phyloP scores from a whole-genome alignment of 2,797 vertebrate species.

The Megalops cyprinoides region DNA sequence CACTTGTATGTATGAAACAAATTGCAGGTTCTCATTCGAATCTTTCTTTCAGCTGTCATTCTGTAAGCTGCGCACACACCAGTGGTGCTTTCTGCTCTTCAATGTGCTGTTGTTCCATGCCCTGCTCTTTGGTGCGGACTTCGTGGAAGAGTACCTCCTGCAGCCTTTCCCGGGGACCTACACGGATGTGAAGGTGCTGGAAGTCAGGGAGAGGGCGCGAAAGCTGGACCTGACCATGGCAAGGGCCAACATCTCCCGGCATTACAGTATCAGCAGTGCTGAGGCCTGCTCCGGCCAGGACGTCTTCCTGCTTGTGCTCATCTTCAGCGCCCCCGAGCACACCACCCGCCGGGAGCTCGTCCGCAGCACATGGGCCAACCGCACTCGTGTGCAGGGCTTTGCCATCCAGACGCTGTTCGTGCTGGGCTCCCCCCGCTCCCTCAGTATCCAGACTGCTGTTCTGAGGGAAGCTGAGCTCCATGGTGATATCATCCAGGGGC shows the following conservation, averaged over 20 bases:
- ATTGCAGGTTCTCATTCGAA: not conserved
- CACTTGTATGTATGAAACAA: not conserved
- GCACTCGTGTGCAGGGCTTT: constrained; percentile 61
- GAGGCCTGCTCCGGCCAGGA: constrained; percentile 68
- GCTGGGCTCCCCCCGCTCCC: constrained; percentile 64
- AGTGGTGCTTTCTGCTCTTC: constrained; percentile 93
- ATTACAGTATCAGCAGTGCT: constrained; percentile 62
- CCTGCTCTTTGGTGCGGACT: constrained; percentile 87
- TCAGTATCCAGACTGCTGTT: constrained; percentile 65
- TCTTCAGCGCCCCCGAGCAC: constrained; percentile 80
- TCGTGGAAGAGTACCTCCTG: constrained; percentile 90
- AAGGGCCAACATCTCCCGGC: constrained; percentile 76
- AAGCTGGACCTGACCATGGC: constrained; percentile 73
- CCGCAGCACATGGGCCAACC: constrained; percentile 85
- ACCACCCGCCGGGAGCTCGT: constrained; percentile 72
- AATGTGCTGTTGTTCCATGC: constrained; percentile 86
- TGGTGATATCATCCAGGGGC: constrained; percentile 74
- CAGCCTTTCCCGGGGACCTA: constrained; percentile 78
- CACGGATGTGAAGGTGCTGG: constrained; percentile 71
- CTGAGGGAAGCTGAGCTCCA: constrained; percentile 61
- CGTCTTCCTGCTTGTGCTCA: constrained; percentile 82
- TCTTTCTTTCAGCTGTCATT: constrained; percentile 68
- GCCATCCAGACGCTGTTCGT: constrained; percentile 68
- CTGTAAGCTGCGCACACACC: constrained; percentile 87
- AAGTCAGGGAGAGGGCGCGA: constrained; percentile 82